Evolutionary conservation across 2,888 invertebrate genomes (phyloP).

Genomic region (Uropetala carovei): DNA sequence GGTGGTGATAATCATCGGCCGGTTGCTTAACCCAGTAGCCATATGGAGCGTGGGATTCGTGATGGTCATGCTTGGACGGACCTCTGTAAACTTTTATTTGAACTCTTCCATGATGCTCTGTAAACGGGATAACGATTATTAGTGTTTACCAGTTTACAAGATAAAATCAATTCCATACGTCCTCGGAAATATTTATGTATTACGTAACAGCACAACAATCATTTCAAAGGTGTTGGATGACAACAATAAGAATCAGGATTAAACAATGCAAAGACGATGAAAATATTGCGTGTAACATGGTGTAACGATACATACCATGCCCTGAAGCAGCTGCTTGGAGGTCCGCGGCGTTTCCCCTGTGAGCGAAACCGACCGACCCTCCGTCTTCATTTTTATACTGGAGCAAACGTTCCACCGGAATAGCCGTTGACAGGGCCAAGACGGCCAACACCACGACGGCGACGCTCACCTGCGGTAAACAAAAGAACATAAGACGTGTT

Average conservation of each 20-base stretch:
- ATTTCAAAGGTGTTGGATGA: too few relatives aligned
- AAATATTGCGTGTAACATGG: neutral
- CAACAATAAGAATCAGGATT: constrained; percentile 69
- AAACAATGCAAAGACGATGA: constrained; percentile 74
- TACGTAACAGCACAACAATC: neutral
- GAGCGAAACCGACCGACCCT: constrained; percentile 65
- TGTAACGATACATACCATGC: constrained; percentile 67
- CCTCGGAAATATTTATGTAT: neutral
- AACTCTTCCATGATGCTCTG: constrained; percentile 80
- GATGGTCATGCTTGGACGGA: constrained; percentile 75
- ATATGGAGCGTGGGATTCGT: constrained; percentile 80
- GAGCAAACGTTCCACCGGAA: constrained; percentile 51
- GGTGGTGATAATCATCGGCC: constrained; percentile 78
- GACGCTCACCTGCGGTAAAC: neutral
- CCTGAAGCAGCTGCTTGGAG: constrained; percentile 67
- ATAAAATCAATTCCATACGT: neutral
- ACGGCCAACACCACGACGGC: constrained; percentile 58
- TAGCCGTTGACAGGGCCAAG: constrained; percentile 61
- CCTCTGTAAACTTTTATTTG: constrained; percentile 87
- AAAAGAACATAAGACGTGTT: neutral
- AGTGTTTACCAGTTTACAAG: neutral
- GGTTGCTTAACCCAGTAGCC: constrained; percentile 86
- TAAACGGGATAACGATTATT: constrained; percentile 65
- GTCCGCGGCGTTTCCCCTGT: constrained; percentile 65
- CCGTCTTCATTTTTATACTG: constrained; percentile 63